These are phyloP conservation scores for Tipula lateralis DNA, from an alignment of 2,888 invertebrate genomes.

Conservation along the genomic window DNA sequence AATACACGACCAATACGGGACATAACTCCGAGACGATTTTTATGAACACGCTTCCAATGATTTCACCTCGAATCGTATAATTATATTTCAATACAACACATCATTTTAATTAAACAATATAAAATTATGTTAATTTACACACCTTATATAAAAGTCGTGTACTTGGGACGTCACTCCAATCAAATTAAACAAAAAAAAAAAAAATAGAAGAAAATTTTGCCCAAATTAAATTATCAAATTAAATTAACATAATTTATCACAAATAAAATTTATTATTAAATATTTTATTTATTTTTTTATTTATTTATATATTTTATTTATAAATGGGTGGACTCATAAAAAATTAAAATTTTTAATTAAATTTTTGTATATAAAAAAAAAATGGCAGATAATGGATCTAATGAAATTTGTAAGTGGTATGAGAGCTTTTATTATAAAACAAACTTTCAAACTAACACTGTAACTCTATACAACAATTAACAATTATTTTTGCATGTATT, in stretches of 20 bases:
- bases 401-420: conserved; percentile 51
- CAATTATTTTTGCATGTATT: not conserved
- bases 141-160: conserved; percentile 41
- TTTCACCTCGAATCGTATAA: too few relatives aligned
- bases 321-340: conserved; percentile 30
- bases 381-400: conserved; percentile 44
- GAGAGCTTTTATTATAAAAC: conserved; percentile 44
- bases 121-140: conserved; percentile 39
- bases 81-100: too few relatives aligned
- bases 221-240: conserved; percentile 14
- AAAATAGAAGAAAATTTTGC: not conserved
- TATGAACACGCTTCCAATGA: too few relatives aligned
- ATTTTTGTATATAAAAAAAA: conserved; percentile 38
- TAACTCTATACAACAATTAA: not conserved
- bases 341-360: not conserved
- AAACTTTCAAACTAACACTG: not conserved
- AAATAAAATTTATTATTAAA: not conserved
- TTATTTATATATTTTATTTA: conserved; percentile 34
- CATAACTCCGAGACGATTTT: too few relatives aligned
- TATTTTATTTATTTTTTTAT: conserved; percentile 35
- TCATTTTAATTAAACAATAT: not conserved
- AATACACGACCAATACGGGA: too few relatives aligned
- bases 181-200: not conserved
- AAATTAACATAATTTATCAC: conserved; percentile 26
- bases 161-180: not conserved